A percentile compares a stretch with the other conserved stretches of the same genome.
phyloP scores from a whole-genome alignment of 2,888 invertebrate genomes.

The Drosophila neotestacea region DNA sequence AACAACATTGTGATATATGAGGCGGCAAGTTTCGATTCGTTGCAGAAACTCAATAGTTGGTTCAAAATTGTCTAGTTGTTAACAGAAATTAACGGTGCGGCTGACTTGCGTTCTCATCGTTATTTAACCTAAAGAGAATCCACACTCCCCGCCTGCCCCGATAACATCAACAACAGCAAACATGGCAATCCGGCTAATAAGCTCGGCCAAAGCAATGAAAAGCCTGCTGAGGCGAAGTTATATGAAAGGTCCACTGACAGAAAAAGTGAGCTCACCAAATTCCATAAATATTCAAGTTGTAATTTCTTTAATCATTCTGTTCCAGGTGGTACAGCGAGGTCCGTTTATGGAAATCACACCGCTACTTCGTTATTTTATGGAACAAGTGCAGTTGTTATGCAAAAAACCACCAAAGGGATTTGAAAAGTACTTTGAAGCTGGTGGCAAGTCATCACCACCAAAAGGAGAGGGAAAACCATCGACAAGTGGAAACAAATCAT shows the following conservation, averaged over 20 bases:
- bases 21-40: conserved; percentile 35
- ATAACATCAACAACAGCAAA: conserved; percentile 25
- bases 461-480: conserved; percentile 40
- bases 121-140: conserved; percentile 70
- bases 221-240: conserved; percentile 83
- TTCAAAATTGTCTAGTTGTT: conserved; percentile 45
- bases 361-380: conserved; percentile 75
- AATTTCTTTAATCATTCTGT: not conserved
- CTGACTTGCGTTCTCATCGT: conserved; percentile 54
- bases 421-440: conserved; percentile 94
- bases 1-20: conserved; percentile 52
- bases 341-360: conserved; percentile 67
- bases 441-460: conserved; percentile 75
- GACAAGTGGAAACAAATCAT: conserved; percentile 62
- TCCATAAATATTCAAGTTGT: not conserved
- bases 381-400: conserved; percentile 86
- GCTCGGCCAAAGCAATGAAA: conserved; percentile 87
- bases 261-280: conserved; percentile 37
- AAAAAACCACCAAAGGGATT: conserved; percentile 96
- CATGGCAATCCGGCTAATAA: conserved; percentile 89
- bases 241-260: conserved; percentile 81
- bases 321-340: conserved; percentile 57
- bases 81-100: conserved; percentile 32
- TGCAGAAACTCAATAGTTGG: conserved; percentile 28
- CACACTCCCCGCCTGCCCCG: conserved; percentile 24